Percentiles rank a stretch among this genome's conserved stretches.
Evolutionary conservation across 2,888 invertebrate genomes (phyloP).

Genomic region (Drosophila prolongata): DNA sequence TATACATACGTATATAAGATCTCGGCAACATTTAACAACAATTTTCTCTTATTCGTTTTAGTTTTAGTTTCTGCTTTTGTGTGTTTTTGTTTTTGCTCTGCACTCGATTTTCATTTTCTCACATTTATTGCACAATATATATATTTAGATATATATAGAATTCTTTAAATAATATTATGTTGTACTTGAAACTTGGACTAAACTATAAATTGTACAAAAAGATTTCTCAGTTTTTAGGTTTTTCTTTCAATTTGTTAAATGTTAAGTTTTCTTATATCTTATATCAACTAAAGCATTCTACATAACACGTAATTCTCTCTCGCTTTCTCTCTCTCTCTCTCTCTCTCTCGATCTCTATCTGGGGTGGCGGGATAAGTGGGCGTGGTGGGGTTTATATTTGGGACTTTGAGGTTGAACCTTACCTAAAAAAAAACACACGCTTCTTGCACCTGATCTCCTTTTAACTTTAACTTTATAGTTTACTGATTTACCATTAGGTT

Average conservation of each 20-base stretch:
- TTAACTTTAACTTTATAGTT: constrained; percentile 7
- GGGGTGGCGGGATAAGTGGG: constrained; percentile 5
- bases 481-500: constrained; percentile 9
- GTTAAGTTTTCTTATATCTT: constrained; percentile 22
- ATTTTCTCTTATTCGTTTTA: constrained; percentile 42
- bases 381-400: background rate
- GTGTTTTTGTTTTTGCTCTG: constrained; percentile 32
- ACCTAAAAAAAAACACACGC: constrained; percentile 16
- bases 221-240: constrained; percentile 35
- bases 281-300: constrained; percentile 38
- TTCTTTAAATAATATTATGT: constrained; percentile 46
- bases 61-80: constrained; percentile 25
- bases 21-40: constrained; percentile 54
- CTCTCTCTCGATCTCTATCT: background rate
- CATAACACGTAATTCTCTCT: constrained; percentile 25
- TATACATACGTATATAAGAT: constrained; percentile 53
- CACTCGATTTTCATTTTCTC: constrained; percentile 26
- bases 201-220: constrained; percentile 52
- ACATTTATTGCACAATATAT: constrained; percentile 47
- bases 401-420: constrained; percentile 5
- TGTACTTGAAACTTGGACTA: constrained; percentile 54
- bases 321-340: background rate
- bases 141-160: constrained; percentile 33
- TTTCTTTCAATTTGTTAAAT: constrained; percentile 15
- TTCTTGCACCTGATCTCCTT: constrained; percentile 3